A percentile compares a stretch with the other conserved stretches of the same genome.
phyloP scores from a whole-genome alignment of 2,888 invertebrate species.

The Thecocarcelia acutangulata region DNA sequence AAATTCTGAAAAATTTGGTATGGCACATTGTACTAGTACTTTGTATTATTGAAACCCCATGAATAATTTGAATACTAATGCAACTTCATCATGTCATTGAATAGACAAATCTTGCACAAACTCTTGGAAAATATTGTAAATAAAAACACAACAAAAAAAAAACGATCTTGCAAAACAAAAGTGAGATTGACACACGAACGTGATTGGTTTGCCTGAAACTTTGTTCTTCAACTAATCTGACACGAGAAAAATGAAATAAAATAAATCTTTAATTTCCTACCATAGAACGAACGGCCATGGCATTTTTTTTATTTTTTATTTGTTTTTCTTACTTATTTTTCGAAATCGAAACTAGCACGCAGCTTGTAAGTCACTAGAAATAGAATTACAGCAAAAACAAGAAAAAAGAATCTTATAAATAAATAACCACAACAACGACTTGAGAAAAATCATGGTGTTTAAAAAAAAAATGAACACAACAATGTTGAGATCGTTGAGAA shows the following conservation, averaged over 20 bases:
- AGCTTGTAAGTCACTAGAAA: constrained; percentile 41
- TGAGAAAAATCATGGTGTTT: constrained; percentile 34
- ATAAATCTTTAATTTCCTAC: constrained; percentile 62
- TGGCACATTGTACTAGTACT: constrained; percentile 1
- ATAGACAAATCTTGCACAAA: constrained; percentile 7
- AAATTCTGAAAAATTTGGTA: constrained; percentile 3
- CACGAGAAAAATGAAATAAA: constrained; percentile 45
- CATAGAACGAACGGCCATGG: constrained; percentile 61
- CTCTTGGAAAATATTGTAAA: neutral
- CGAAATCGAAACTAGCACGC: constrained; percentile 68
- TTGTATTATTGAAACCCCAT: constrained; percentile 1
- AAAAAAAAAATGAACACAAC: constrained; percentile 48
- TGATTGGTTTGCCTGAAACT: constrained; percentile 43
- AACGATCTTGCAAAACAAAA: constrained; percentile 43
- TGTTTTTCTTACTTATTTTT: constrained; percentile 23
- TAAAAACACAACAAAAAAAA: neutral
- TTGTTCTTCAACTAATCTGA: constrained; percentile 45
- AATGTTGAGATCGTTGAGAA: constrained; percentile 52
- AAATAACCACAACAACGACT: constrained; percentile 32
- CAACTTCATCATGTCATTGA: constrained; percentile 28
- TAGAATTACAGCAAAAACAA: constrained; percentile 23
- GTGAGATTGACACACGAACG: constrained; percentile 31
- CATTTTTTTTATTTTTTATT: constrained; percentile 52
- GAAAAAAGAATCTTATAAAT: too few relatives aligned
- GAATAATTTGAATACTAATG: constrained; percentile 32